Evolutionary conservation across 2,797 vertebrate species (phyloP).

Genomic region (Artibeus jamaicensis): DNA sequence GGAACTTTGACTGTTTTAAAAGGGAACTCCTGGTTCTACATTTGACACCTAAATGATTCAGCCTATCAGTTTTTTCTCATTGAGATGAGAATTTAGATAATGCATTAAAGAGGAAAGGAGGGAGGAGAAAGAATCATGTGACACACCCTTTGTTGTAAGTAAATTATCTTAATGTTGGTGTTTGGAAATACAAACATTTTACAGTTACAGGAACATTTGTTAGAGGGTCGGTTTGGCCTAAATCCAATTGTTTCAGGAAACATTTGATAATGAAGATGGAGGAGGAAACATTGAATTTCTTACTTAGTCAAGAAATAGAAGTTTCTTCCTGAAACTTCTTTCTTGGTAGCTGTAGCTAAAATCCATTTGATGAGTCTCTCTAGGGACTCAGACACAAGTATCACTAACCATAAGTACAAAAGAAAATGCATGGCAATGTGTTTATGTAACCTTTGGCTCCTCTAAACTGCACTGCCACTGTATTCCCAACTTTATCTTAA

Average conservation of each 20-base stretch:
- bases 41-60: background rate
- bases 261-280: background rate
- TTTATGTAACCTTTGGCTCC: background rate
- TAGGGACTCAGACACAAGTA: background rate
- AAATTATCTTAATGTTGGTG: background rate
- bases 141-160: background rate
- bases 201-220: background rate
- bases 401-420: background rate
- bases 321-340: background rate
- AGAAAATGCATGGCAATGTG: background rate
- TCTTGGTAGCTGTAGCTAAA: background rate
- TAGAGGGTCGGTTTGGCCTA: background rate
- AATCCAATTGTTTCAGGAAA: background rate
- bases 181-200: background rate
- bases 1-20: background rate
- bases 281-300: background rate
- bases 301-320: background rate
- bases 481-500: background rate
- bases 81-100: background rate
- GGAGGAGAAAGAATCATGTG: background rate
- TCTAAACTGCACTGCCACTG: background rate
- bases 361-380: background rate
- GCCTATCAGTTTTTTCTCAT: background rate
- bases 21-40: background rate
- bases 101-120: background rate